Conservation (phyloP, 2,888 invertebrate genomes). For the Leptopterna dolabrata region DNA sequence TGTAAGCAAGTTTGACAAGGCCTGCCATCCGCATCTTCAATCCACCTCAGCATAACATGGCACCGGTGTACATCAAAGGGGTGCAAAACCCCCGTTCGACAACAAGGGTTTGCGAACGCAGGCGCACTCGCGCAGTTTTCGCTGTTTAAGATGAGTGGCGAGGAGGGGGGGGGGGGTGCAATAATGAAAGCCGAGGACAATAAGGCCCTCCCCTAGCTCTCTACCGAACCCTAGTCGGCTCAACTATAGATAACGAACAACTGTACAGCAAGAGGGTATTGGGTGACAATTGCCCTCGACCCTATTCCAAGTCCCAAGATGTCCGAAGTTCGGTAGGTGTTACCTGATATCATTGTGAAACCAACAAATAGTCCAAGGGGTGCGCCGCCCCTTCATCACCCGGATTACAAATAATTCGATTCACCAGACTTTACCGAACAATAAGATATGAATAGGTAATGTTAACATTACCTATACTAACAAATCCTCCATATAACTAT, state of each 20-base stretch:
- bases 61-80: background rate
- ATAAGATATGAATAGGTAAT: background rate
- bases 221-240: conserved; percentile 2
- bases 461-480: background rate
- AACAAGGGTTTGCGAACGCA: background rate
- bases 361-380: background rate
- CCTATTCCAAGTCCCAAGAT: background rate
- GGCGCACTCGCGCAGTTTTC: background rate
- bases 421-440: background rate
- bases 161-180: background rate
- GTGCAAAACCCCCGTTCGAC: background rate
- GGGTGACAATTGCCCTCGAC: conserved; percentile 37
- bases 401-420: background rate
- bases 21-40: background rate
- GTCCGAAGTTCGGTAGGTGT: conserved; percentile 16
- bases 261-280: conserved; percentile 16
- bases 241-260: conserved; percentile 29
- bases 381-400: background rate
- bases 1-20: background rate
- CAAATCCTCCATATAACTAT: background rate
- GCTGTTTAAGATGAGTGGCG: background rate
- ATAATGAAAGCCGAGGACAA: conserved; percentile 1
- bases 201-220: conserved; percentile 2
- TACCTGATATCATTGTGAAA: conserved; percentile 31
- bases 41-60: background rate